A percentile compares a stretch with the other conserved stretches of the same genome.
Conservation (phyloP, 2,797 vertebrate genomes). For the Xiphophorus birchmanni region DNA sequence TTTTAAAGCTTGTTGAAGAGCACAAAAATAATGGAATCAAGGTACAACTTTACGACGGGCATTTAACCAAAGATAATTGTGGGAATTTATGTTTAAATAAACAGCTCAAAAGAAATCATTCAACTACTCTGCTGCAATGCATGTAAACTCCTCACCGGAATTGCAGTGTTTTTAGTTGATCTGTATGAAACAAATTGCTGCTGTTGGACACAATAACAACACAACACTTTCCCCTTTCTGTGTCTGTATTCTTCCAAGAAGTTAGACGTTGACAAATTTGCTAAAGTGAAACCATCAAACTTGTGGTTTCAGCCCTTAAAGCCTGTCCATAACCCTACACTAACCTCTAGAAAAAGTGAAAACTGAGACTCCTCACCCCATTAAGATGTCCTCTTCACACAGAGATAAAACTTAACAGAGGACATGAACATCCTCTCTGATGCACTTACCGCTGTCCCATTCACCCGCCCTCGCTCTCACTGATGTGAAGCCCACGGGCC, state of each 20-base stretch:
- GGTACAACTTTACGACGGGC: too few species aligned
- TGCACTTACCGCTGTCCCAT: constrained; percentile 52
- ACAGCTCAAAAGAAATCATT: too few species aligned
- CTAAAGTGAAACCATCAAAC: neutral
- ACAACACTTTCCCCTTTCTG: neutral
- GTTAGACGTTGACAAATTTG: neutral
- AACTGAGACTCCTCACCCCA: constrained; percentile 36
- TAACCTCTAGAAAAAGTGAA: constrained; percentile 34
- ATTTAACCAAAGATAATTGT: too few species aligned
- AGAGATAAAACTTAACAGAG: constrained; percentile 58
- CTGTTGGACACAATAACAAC: neutral
- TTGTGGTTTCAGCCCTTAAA: neutral
- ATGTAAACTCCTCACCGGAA: too few species aligned
- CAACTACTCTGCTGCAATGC: too few species aligned
- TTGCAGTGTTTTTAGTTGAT: too few species aligned
- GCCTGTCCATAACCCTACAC: constrained; percentile 17
- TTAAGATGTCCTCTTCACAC: constrained; percentile 46
- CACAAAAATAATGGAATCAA: too few species aligned
- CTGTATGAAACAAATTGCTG: neutral
- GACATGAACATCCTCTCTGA: constrained; percentile 54
- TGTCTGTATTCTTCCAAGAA: neutral
- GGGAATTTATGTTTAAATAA: too few species aligned
- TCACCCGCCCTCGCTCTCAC: constrained; percentile 27
- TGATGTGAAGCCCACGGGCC: constrained; percentile 58
- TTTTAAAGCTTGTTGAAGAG: too few species aligned